A percentile compares a stretch with the other conserved stretches of the same genome.
phyloP scores from a whole-genome alignment of 2,888 invertebrate species.

The Lasioglossum oenotherae region DNA sequence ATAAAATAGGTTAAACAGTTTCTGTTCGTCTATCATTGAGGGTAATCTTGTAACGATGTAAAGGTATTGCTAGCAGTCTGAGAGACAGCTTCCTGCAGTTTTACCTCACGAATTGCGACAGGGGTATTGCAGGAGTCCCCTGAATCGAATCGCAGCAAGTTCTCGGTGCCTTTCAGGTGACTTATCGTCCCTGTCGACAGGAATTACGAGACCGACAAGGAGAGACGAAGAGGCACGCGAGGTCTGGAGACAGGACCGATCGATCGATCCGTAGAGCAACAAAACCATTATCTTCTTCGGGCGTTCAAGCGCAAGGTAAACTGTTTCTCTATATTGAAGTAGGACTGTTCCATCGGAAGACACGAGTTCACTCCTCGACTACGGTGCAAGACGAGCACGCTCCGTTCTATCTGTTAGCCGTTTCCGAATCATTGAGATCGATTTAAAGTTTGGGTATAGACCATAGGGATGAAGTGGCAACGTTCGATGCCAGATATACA shows the following conservation, averaged over 20 bases:
- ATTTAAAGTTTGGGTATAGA: conserved; percentile 54
- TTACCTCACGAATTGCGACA: conserved; percentile 33
- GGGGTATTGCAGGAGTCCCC: conserved; percentile 17
- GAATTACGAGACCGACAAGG: conserved; percentile 64
- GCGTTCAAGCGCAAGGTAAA: conserved; percentile 71
- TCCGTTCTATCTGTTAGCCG: conserved; percentile 58
- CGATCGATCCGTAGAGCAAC: conserved; percentile 73
- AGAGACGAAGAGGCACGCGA: conserved; percentile 61
- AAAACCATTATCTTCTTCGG: conserved; percentile 77
- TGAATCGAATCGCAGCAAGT: conserved; percentile 36
- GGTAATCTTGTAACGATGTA: background rate
- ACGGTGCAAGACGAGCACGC: conserved; percentile 50
- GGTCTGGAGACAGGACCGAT: conserved; percentile 61
- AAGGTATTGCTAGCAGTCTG: conserved; percentile 10
- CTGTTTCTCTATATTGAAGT: conserved; percentile 64
- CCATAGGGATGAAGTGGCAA: conserved; percentile 39
- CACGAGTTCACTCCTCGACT: conserved; percentile 61
- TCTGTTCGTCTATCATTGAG: background rate
- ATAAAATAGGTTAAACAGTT: background rate
- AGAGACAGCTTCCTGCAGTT: conserved; percentile 36
- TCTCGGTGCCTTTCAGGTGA: conserved; percentile 63
- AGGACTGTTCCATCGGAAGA: conserved; percentile 67
- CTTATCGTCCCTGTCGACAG: conserved; percentile 65
- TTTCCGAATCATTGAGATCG: conserved; percentile 68
- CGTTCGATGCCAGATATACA: conserved; percentile 16